These are phyloP conservation scores for Tetanocera ferruginea DNA, from an alignment of 2,888 invertebrate genomes.

Conservation along the genomic window DNA sequence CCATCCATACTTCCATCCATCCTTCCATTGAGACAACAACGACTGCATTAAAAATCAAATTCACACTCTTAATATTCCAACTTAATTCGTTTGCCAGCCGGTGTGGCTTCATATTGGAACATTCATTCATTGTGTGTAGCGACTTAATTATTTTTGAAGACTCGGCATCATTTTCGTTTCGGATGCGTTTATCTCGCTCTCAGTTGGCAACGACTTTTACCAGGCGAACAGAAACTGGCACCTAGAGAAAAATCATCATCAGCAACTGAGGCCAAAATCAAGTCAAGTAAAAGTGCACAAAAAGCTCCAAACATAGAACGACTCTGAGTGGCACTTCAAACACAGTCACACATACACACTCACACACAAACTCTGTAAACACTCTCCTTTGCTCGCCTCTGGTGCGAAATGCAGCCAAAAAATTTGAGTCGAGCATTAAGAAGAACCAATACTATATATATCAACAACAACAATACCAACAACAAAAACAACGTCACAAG, in stretches of 20 bases:
- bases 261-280: not conserved
- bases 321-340: not conserved
- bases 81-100: too few species aligned
- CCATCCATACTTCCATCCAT: too few species aligned
- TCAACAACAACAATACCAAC: too few species aligned
- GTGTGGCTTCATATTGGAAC: too few species aligned
- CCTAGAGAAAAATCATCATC: not conserved
- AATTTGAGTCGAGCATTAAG: too few species aligned
- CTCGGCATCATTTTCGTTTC: not conserved
- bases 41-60: too few species aligned
- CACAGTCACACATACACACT: slow-evolving; percentile 1
- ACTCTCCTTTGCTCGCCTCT: not conserved
- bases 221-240: slow-evolving; percentile 24
- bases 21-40: too few species aligned
- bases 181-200: slow-evolving; percentile 29
- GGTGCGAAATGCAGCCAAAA: not conserved
- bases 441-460: too few species aligned
- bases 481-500: too few species aligned
- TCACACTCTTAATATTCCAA: too few species aligned
- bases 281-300: slow-evolving; percentile 8
- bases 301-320: not conserved
- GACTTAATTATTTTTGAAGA: too few species aligned
- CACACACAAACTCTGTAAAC: not conserved
- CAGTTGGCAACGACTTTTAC: slow-evolving; percentile 17
- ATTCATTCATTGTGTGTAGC: too few species aligned